These are phyloP conservation scores for Colletes gigas DNA, from an alignment of 1,140 invertebrate genomes.

Conservation along the genomic window DNA sequence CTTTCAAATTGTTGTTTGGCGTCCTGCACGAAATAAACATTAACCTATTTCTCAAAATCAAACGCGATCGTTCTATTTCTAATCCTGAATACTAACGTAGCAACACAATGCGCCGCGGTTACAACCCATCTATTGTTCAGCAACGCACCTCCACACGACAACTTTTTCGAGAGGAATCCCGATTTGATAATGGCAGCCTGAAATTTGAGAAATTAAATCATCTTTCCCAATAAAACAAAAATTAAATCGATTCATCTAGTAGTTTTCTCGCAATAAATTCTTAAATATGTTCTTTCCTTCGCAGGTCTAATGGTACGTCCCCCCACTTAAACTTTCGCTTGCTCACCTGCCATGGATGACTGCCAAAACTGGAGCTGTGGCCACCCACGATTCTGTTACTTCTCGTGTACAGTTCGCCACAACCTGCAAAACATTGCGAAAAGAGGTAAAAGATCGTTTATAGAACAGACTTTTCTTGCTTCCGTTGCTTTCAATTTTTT, in stretches of 20 bases:
- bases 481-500: not conserved
- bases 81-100: conserved; percentile 86
- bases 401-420: conserved; percentile 91
- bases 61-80: not conserved
- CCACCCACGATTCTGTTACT: conserved; percentile 96
- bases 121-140: conserved; percentile 94
- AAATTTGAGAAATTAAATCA: conserved; percentile 38
- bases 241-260: no score
- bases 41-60: conserved; percentile 2
- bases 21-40: conserved; percentile 81
- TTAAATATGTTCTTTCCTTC: no score
- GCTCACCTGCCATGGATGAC: conserved; percentile 94
- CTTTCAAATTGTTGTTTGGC: conserved; percentile 91
- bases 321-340: not conserved
- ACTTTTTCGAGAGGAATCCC: conserved; percentile 93
- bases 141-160: conserved; percentile 95
- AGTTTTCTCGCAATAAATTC: no score
- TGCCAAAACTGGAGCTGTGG: conserved; percentile 92
- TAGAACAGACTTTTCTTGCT: not conserved
- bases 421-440: conserved; percentile 83
- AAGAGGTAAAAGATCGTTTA: conserved; percentile 64
- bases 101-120: conserved; percentile 93
- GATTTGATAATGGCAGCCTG: conserved; percentile 95
- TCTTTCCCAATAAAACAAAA: no score
- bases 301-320: no score